Evolutionary conservation across 2,888 invertebrate species (phyloP), one percentile per base, ranked within the genome.

Genomic region (Meiosimyza decipiens): DNA sequence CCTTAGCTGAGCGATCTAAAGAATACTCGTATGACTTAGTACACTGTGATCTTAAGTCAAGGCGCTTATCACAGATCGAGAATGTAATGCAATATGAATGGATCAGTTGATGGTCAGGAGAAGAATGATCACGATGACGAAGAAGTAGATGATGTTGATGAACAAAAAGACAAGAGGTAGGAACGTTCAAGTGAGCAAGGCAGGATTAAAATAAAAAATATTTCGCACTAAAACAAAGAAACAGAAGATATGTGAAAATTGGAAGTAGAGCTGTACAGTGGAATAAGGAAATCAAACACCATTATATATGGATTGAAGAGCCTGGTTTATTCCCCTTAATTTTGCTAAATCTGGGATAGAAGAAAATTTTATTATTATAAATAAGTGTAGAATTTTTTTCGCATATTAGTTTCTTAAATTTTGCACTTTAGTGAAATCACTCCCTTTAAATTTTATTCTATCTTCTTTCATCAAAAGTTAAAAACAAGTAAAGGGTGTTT

Each of bases 51-150:
- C 9, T 40, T 40, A 40, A 40, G 28, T 51, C 28, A 57, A 15
- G 50, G 55, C 68, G 68, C 68, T 68, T 68, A 68, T 68, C 68
- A 59, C 59, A 18, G 50, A 68, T 68, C 68, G 50, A 47, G 59
- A 28, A 59, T 68, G 68, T 68, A 68, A 68, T 68, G 68, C 68
- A 57, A 50, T 68, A 68, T 22, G 59, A 68, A 59, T 59, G 59
- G 49, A 57, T 28, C 28, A 40, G 40, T 40, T 40, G 40, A 40
- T 40, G 40, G 40, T 40, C 40, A 6, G 9, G 9, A 40, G 40
- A 40, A 40, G 40, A 40, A 40, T 40, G 40, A 40, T 40, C 40
- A 40, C 40, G 9, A 9, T 15, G 28, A 65, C 33, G 13, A 33
- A n/a, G 11, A 11, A 3, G 60, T 12, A 6, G 60, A 57, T 16